Evolutionary conservation across 2,113 vertebrate genomes (phyloP), one percentile per base, ranked within the genome.

Genomic region (Gopherus evgoodei): DNA sequence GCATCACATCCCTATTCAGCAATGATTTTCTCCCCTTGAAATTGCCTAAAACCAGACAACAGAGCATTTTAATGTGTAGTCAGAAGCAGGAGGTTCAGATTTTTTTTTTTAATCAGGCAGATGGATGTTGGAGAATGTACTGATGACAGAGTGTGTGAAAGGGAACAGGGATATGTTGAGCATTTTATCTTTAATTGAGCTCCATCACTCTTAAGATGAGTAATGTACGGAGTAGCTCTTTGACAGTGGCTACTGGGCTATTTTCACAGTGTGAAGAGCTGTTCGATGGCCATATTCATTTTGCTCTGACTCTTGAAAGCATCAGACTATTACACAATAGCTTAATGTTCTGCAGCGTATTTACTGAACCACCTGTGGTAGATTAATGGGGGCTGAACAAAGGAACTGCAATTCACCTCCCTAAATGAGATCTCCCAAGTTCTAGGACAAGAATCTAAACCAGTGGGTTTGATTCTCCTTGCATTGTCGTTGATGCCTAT

Each of bases 261-360:
- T 24, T 88, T 90, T 85, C 14, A 59, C 24, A 42, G 50, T 13
- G 11, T 27, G 49, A 93, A 88, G 89, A 92, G 72, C 81, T 94
- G 12, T 65, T 91, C 89, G 90, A 93, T 57, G 86, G 65, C 72
- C 27, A 12, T 12, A 57, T 91, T 62, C 42, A 90, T 95, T 95
- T 87, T 72, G 57, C 56, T 59, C 54, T 94, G 90, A 65, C 85
- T 90, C 84, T 53, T 88, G 78, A 92, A 96, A 93, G 83, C 56
- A 17, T 21, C 31, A 0, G 52, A 16, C 52, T 29, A 27, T 83
- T 86, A 49, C 75, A 50, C 10, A 84, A 88, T 79, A 47, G 3
- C 89, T 92, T 94, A 87, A 85, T 84, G 44, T 25, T 94, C 78
- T 83, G 52, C 86, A 92, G 62, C 49, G 1, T 78, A 72, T 53